These are phyloP conservation scores for Leucoraja erinaceus DNA, from an alignment of 2,113 vertebrate species.

Conservation along the genomic window DNA sequence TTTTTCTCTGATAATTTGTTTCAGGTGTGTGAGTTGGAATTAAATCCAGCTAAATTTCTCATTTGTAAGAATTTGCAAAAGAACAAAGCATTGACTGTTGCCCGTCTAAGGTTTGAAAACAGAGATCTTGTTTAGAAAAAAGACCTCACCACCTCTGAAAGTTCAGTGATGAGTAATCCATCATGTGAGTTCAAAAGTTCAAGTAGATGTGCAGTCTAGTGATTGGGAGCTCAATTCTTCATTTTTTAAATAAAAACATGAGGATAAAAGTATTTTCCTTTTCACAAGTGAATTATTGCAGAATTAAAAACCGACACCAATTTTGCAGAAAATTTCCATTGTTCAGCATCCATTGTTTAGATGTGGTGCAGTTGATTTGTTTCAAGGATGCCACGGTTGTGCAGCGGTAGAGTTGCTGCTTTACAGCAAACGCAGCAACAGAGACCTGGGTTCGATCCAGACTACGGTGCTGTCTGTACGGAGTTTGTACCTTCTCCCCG, in stretches of 20 bases:
- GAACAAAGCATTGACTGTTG: slow-evolving; percentile 21
- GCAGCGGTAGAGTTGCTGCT: too few species aligned
- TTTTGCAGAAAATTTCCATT: background rate
- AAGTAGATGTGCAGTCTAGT: background rate
- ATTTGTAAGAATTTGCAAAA: slow-evolving; percentile 28
- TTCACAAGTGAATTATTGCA: background rate
- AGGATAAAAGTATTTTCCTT: background rate
- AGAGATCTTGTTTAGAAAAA: slow-evolving; percentile 34
- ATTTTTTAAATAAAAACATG: background rate
- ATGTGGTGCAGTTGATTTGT: too few species aligned
- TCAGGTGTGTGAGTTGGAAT: slow-evolving; percentile 22
- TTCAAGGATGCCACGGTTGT: too few species aligned
- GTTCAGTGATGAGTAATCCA: slow-evolving; percentile 33
- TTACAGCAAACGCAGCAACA: too few species aligned
- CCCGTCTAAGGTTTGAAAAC: slow-evolving; percentile 1
- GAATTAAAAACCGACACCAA: background rate
- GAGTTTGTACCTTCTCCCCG: too few species aligned
- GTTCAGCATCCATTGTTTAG: too few species aligned
- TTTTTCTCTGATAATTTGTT: slow-evolving; percentile 15
- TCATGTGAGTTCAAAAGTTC: slow-evolving; percentile 35
- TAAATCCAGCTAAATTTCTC: slow-evolving; percentile 12
- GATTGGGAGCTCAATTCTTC: background rate
- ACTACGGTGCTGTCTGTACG: too few species aligned
- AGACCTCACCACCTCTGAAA: background rate
- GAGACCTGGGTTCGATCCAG: too few species aligned